Evolutionary conservation across 2,797 vertebrate genomes (phyloP).

Genomic region (Tapera naevia): DNA sequence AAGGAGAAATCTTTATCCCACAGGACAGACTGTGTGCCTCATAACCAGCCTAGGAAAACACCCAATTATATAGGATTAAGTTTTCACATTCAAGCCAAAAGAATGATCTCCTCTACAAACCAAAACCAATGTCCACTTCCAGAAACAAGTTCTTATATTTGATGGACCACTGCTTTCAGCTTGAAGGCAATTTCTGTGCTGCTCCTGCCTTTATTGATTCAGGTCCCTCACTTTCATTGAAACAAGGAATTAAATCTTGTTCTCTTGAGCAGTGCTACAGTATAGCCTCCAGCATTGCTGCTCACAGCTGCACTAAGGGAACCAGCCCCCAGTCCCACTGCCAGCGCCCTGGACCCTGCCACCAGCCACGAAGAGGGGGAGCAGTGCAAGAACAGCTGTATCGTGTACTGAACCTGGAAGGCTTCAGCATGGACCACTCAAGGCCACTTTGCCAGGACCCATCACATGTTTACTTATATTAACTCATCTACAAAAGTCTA

Average conservation of each 20-base stretch:
- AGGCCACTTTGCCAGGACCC: background rate
- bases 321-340: background rate
- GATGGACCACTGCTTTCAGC: background rate
- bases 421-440: background rate
- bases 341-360: background rate
- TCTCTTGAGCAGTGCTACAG: background rate
- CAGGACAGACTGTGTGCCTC: background rate
- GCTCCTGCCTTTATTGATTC: background rate
- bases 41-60: background rate
- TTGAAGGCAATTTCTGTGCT: background rate
- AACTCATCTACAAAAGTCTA: background rate
- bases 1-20: background rate
- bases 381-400: accelerated
- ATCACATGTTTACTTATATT: background rate
- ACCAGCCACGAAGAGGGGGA: accelerated
- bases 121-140: background rate
- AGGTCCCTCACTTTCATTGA: background rate
- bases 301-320: background rate
- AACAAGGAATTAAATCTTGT: background rate
- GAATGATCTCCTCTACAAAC: background rate
- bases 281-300: background rate
- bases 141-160: background rate
- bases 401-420: background rate
- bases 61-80: background rate
- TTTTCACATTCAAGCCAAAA: background rate